These are phyloP conservation scores for Paraplagusia blochii DNA, from an alignment of 2,113 vertebrate species.

Conservation along the genomic window DNA sequence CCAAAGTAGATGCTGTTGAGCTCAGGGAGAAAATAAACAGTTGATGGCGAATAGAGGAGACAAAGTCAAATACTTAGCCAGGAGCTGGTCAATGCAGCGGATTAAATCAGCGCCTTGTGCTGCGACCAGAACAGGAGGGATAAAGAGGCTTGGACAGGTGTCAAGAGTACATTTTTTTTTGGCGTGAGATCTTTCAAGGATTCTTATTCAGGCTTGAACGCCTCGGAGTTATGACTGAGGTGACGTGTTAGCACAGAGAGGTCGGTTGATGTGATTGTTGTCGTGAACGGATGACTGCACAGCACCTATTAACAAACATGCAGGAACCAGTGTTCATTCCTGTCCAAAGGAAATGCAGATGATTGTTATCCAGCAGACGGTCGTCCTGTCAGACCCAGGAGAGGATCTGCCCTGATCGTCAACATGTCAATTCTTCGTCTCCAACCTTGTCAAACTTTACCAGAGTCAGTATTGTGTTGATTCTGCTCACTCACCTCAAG, in stretches of 20 bases:
- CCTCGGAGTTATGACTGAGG: background rate
- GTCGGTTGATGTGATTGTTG: background rate
- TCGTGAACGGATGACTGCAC: too few relatives aligned
- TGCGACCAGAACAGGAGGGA: constrained; percentile 1
- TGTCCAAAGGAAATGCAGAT: background rate
- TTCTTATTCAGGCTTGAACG: constrained; percentile 4
- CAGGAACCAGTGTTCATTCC: background rate
- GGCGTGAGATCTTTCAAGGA: constrained; percentile 1
- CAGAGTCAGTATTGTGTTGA: background rate
- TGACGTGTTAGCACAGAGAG: constrained; percentile 5
- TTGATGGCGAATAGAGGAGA: constrained; percentile 33
- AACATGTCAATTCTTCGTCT: background rate
- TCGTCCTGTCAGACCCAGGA: constrained; percentile 5
- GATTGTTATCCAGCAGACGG: background rate
- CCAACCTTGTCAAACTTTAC: background rate
- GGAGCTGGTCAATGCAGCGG: constrained; percentile 20
- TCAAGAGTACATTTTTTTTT: constrained; percentile 10
- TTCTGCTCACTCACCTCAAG: background rate
- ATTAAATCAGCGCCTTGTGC: constrained; percentile 32
- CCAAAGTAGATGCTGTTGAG: constrained; percentile 50
- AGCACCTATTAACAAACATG: background rate
- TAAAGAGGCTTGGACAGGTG: background rate
- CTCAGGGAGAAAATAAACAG: constrained; percentile 37
- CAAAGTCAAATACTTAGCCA: constrained; percentile 40
- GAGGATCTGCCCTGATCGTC: constrained; percentile 1